These are phyloP conservation scores for Stomatorhinus walkeri DNA, from an alignment of 2,797 vertebrate species.

Conservation along the genomic window DNA sequence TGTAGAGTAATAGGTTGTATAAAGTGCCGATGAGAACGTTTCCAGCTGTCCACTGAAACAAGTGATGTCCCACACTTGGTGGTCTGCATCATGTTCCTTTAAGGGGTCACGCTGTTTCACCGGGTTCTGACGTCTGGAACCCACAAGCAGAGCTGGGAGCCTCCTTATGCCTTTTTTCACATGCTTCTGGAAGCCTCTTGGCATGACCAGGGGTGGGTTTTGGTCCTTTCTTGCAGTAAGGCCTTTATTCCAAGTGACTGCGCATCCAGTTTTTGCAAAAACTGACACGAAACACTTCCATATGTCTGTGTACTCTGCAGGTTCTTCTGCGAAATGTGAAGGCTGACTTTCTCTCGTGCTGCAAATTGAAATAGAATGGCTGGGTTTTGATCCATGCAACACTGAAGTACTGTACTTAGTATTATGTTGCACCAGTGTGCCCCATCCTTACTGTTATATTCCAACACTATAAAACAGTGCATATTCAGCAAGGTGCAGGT, in stretches of 20 bases:
- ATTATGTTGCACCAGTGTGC: neutral
- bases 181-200: neutral
- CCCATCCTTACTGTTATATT: neutral
- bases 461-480: neutral
- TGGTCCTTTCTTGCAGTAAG: neutral
- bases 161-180: neutral
- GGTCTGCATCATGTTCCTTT: neutral
- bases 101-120: neutral
- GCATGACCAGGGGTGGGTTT: neutral
- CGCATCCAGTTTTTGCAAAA: neutral
- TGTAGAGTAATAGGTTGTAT: neutral
- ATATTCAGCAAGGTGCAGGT: constrained; percentile 3
- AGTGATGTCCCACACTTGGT: neutral
- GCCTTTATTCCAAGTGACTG: neutral
- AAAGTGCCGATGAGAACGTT: neutral
- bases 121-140: neutral
- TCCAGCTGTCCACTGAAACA: neutral
- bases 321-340: neutral
- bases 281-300: neutral
- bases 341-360: neutral
- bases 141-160: neutral
- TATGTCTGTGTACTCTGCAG: neutral
- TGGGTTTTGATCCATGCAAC: neutral
- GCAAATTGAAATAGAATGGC: neutral
- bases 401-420: constrained; percentile 4